Conservation (phyloP, 2,797 vertebrate species). For the Vireo griseus region DNA sequence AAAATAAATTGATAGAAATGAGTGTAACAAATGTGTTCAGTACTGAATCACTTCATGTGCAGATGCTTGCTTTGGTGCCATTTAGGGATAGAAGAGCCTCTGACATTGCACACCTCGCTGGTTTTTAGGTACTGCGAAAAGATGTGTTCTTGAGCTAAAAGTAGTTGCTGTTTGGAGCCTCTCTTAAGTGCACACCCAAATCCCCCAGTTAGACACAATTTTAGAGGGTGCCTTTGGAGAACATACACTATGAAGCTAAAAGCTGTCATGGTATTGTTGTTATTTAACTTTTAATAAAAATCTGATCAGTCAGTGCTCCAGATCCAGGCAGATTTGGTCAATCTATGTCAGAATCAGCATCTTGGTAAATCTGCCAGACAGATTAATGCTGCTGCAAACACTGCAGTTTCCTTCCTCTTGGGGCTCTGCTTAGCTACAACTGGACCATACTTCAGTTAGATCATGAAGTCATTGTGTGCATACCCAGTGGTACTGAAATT, state of each 20-base stretch:
- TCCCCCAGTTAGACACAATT: background rate
- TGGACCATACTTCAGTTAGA: background rate
- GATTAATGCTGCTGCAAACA: background rate
- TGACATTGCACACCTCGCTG: background rate
- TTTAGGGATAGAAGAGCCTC: conserved; percentile 19
- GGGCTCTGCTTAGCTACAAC: background rate
- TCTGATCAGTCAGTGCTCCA: background rate
- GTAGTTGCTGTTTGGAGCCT: background rate
- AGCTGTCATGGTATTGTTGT: background rate
- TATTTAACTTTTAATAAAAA: background rate
- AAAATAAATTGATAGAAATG: conserved; percentile 57
- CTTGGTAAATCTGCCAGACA: background rate
- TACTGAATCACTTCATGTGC: conserved; percentile 9
- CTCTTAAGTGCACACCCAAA: background rate
- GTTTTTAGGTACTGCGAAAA: background rate
- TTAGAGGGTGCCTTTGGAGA: background rate
- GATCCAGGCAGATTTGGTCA: background rate
- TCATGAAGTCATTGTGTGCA: background rate
- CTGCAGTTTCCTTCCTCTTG: background rate
- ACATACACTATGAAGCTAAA: background rate
- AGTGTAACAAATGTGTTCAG: conserved; percentile 44
- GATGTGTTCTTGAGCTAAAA: background rate
- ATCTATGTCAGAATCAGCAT: fast-evolving
- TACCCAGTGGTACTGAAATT: background rate
- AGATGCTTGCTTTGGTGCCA: conserved; percentile 73